A percentile compares a stretch with the other conserved stretches of the same genome.
phyloP scores from a whole-genome alignment of 2,888 invertebrate species.

The Rosalia funebris region DNA sequence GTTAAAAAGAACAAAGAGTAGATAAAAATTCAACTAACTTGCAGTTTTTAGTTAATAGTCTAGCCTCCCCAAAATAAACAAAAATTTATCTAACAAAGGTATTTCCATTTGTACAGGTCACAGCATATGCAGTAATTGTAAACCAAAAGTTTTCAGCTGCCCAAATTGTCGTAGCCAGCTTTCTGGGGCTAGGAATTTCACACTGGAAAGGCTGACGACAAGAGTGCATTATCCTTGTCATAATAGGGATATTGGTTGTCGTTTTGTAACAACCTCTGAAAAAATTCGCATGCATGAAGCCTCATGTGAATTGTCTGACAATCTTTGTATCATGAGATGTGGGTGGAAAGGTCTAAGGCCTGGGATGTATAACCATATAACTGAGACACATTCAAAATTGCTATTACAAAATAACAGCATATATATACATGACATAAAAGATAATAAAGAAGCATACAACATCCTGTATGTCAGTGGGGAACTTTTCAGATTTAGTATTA shows the following conservation, averaged over 20 bases:
- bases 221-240: constrained; percentile 44
- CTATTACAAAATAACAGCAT: constrained; percentile 31
- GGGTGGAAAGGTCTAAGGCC: constrained; percentile 35
- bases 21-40: no score
- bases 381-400: constrained; percentile 23
- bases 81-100: no score
- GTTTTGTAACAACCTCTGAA: constrained; percentile 38
- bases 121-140: constrained; percentile 46
- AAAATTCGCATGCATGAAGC: constrained; percentile 41
- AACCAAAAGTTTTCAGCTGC: constrained; percentile 38
- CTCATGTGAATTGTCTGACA: constrained; percentile 39
- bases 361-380: constrained; percentile 38
- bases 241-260: constrained; percentile 45
- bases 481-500: constrained; percentile 40
- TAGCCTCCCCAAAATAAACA: no score
- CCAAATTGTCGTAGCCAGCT: constrained; percentile 42
- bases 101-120: no score
- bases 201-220: constrained; percentile 45
- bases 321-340: constrained; percentile 38
- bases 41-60: no score
- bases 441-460: constrained; percentile 28
- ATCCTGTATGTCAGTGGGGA: constrained; percentile 41
- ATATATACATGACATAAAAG: constrained; percentile 32
- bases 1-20: no score
- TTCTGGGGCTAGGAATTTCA: constrained; percentile 43